These are phyloP conservation scores for Rhabdophis nuchalis DNA, from an alignment of 2,797 vertebrate species.

Conservation along the genomic window DNA sequence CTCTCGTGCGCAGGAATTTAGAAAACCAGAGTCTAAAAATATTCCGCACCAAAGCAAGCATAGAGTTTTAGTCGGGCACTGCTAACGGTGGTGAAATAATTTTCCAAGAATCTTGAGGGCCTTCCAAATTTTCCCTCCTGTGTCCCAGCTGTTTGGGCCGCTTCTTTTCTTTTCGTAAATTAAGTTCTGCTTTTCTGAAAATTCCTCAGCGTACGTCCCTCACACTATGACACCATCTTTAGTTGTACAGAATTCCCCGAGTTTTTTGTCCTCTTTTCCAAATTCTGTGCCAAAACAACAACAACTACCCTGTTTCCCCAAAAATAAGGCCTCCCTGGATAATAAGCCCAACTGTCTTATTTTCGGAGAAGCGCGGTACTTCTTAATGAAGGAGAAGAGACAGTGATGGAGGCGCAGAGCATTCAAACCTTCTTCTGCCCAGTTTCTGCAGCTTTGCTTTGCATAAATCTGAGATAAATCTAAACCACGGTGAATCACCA, in stretches of 20 bases:
- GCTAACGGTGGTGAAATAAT: not conserved
- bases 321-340: too few relatives aligned
- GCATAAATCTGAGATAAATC: not conserved
- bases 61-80: not conserved
- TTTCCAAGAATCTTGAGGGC: not conserved
- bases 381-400: not conserved
- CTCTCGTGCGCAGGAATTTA: not conserved
- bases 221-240: not conserved
- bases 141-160: not conserved
- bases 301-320: too few relatives aligned
- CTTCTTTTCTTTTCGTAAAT: not conserved
- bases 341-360: too few relatives aligned
- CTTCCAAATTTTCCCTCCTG: not conserved
- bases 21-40: constrained; percentile 21
- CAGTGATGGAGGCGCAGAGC: too few relatives aligned
- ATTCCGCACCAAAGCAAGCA: not conserved
- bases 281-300: not conserved
- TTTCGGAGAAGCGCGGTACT: not conserved
- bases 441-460: not conserved
- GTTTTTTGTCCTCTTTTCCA: not conserved
- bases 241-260: not conserved
- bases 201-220: not conserved
- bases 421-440: not conserved
- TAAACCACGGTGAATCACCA: not conserved
- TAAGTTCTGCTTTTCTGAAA: not conserved